Evolutionary conservation across 2,113 vertebrate species (phyloP).

Genomic region (Anoura caudifer): DNA sequence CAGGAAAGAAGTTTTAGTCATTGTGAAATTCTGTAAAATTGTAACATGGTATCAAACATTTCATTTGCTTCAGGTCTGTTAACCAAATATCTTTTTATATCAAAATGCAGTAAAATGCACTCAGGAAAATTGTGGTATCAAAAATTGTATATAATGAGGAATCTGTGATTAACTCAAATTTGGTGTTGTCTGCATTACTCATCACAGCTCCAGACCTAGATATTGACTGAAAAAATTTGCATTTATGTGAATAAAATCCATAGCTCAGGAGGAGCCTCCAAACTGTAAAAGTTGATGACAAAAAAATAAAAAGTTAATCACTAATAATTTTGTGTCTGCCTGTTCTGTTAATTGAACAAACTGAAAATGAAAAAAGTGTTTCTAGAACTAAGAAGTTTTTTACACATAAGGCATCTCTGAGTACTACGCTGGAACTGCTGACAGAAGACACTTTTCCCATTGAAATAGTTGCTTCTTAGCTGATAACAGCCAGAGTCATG

Average conservation of each 20-base stretch:
- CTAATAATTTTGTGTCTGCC: neutral
- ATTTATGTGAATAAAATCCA: neutral
- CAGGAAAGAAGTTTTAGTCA: constrained; percentile 39
- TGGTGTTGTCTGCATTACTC: neutral
- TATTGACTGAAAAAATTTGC: neutral
- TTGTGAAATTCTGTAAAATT: constrained; percentile 55
- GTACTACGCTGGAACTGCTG: neutral
- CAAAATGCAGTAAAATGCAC: constrained; percentile 52
- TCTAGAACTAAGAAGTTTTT: neutral
- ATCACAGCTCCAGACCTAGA: neutral
- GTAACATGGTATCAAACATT: constrained; percentile 53
- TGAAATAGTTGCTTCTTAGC: neutral
- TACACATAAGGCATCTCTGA: neutral
- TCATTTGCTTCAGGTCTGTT: constrained; percentile 67
- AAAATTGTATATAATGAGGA: constrained; percentile 57
- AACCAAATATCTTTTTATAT: constrained; percentile 60
- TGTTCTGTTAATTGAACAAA: neutral
- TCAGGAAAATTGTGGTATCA: constrained; percentile 17
- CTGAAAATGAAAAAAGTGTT: neutral
- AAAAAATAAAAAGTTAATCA: neutral
- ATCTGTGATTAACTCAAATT: constrained; percentile 50
- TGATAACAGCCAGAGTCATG: neutral
- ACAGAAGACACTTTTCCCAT: neutral
- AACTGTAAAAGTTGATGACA: neutral
- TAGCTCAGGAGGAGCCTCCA: neutral